A percentile compares a stretch with the other conserved stretches of the same genome.
These are phyloP conservation scores for Saimiri boliviensis DNA, from an alignment of 2,113 vertebrate species.

Conservation along the genomic window DNA sequence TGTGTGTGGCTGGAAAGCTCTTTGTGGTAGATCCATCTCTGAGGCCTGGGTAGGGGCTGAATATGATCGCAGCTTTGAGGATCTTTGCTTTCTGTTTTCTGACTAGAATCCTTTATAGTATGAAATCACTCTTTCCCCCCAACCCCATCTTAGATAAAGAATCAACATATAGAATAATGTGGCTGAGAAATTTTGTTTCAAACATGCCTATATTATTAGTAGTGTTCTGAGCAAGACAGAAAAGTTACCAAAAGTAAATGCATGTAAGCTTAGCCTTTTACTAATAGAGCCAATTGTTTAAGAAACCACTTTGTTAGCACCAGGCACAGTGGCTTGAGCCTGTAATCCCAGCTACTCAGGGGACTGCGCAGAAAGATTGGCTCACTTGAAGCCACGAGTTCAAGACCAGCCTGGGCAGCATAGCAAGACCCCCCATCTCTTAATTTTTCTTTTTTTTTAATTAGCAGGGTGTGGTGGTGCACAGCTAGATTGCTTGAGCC, in stretches of 20 bases:
- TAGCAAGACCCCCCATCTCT: too few relatives aligned
- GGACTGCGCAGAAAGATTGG: too few relatives aligned
- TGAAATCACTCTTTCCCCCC: background rate
- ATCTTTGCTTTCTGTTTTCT: background rate
- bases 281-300: background rate
- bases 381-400: too few relatives aligned
- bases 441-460: too few relatives aligned
- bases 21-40: background rate
- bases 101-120: background rate
- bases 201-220: background rate
- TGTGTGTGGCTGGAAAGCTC: background rate
- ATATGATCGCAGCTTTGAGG: background rate
- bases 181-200: slow-evolving; percentile 19
- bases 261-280: background rate
- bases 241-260: background rate
- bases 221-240: background rate
- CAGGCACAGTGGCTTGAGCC: too few relatives aligned
- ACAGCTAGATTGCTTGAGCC: too few relatives aligned
- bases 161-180: background rate
- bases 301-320: background rate
- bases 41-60: background rate
- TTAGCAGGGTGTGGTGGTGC: too few relatives aligned
- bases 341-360: too few relatives aligned
- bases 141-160: background rate
- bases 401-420: too few relatives aligned